These are phyloP conservation scores for Petrolisthes cinctipes DNA, from an alignment of 2,888 invertebrate species.

Conservation along the genomic window DNA sequence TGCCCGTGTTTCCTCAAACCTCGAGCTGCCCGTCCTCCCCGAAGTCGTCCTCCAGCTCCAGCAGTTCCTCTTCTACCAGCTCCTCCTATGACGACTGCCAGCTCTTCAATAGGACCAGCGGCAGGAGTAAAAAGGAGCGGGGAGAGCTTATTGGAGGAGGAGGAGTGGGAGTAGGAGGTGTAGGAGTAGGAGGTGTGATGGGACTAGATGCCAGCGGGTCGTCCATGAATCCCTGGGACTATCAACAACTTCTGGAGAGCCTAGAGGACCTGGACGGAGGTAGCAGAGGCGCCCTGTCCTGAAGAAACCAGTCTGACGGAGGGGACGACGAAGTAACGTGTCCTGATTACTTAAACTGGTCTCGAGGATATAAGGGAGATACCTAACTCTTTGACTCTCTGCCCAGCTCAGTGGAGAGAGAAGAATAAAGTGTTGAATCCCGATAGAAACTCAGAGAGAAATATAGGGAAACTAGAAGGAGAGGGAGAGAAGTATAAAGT, in stretches of 20 bases:
- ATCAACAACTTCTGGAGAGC: conserved; percentile 47
- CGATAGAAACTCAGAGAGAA: too few species aligned
- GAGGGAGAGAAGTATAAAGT: too few species aligned
- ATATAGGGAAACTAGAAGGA: too few species aligned
- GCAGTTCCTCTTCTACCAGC: neutral
- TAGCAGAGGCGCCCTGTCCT: conserved; percentile 48
- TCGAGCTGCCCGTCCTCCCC: conserved; percentile 35
- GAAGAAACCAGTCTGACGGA: conserved; percentile 17
- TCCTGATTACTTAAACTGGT: neutral
- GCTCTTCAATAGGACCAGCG: conserved; percentile 16
- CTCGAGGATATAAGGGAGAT: neutral
- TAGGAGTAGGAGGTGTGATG: neutral
- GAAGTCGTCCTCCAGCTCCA: conserved; percentile 2
- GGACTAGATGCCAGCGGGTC: neutral
- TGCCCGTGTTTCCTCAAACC: neutral
- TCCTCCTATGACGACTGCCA: neutral
- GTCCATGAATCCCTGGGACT: conserved; percentile 49
- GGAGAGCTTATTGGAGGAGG: neutral
- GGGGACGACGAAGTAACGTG: neutral
- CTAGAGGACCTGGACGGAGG: conserved; percentile 35
- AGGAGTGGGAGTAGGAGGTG: neutral
- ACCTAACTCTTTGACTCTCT: too few species aligned
- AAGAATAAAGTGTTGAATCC: too few species aligned
- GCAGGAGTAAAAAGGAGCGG: conserved; percentile 25
- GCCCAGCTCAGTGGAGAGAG: too few species aligned